Evolutionary conservation across 2,113 vertebrate genomes (phyloP).

Genomic region (Narcine bancroftii): DNA sequence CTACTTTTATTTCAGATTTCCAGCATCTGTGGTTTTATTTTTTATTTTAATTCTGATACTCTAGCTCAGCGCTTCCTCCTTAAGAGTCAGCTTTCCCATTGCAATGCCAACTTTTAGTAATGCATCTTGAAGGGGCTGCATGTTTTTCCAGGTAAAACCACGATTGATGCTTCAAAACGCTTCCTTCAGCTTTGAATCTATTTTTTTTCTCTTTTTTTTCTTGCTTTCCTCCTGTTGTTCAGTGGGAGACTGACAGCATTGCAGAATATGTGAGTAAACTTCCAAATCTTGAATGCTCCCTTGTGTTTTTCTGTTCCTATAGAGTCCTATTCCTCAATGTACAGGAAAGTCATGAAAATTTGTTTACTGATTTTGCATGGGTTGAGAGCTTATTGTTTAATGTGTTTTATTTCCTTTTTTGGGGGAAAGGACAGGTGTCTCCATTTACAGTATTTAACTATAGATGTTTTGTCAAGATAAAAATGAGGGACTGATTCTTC

Average conservation of each 20-base stretch:
- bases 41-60: too few relatives aligned
- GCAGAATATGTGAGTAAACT: slow-evolving; percentile 90
- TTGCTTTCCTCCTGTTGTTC: slow-evolving; percentile 45
- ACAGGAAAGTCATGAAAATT: background rate
- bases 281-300: background rate
- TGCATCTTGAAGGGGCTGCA: background rate
- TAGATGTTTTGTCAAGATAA: too few relatives aligned
- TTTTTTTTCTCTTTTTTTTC: slow-evolving; percentile 18
- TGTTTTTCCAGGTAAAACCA: background rate
- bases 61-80: background rate
- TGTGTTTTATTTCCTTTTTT: background rate
- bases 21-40: too few relatives aligned
- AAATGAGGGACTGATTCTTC: too few relatives aligned
- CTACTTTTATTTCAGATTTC: too few relatives aligned
- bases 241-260: slow-evolving; percentile 97
- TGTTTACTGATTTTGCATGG: background rate
- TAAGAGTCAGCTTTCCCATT: background rate
- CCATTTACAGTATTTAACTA: too few relatives aligned
- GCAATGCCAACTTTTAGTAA: background rate
- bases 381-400: background rate
- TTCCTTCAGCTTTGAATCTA: background rate
- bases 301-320: background rate
- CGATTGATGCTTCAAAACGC: background rate
- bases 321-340: background rate
- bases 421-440: too few relatives aligned